Percentiles rank a stretch among this genome's conserved stretches.
phyloP scores from a whole-genome alignment of 2,113 vertebrate species.

The Myotis lucifugus region DNA sequence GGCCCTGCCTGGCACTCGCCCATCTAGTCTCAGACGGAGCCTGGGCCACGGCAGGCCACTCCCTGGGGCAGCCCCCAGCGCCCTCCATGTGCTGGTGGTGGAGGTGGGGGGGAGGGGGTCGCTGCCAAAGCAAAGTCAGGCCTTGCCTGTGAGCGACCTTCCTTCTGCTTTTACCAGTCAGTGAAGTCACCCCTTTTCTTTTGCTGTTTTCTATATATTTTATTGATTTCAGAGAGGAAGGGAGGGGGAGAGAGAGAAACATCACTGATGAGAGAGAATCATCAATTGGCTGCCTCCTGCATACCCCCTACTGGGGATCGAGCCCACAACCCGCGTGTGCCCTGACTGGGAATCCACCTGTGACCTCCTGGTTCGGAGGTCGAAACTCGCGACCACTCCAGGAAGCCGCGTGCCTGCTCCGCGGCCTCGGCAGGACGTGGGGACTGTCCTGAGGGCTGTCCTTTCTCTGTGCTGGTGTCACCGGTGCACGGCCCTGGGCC shows the following conservation, averaged over 20 bases:
- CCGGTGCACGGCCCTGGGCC: neutral
- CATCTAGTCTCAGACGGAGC: neutral
- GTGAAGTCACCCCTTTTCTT: neutral
- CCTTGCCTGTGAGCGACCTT: neutral
- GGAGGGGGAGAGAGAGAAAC: too few relatives aligned
- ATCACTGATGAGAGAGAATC: too few relatives aligned
- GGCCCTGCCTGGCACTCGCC: neutral
- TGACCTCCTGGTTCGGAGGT: too few relatives aligned
- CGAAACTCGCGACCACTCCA: neutral
- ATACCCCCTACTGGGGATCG: too few relatives aligned
- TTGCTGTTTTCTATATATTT: too few relatives aligned
- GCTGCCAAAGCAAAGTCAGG: neutral
- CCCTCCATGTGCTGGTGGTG: accelerated
- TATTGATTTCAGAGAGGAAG: too few relatives aligned
- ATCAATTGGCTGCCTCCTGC: too few relatives aligned
- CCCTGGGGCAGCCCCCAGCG: neutral
- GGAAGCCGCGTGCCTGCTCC: neutral
- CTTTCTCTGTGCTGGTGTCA: neutral
- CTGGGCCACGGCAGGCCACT: neutral
- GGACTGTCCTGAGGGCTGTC: neutral
- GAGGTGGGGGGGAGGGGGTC: accelerated
- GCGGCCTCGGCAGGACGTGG: accelerated
- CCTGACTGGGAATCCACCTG: too few relatives aligned
- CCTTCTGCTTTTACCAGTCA: neutral
- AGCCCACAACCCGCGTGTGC: too few relatives aligned